These are phyloP conservation scores for Sprattus sprattus DNA, from an alignment of 2,113 vertebrate genomes.

Conservation along the genomic window DNA sequence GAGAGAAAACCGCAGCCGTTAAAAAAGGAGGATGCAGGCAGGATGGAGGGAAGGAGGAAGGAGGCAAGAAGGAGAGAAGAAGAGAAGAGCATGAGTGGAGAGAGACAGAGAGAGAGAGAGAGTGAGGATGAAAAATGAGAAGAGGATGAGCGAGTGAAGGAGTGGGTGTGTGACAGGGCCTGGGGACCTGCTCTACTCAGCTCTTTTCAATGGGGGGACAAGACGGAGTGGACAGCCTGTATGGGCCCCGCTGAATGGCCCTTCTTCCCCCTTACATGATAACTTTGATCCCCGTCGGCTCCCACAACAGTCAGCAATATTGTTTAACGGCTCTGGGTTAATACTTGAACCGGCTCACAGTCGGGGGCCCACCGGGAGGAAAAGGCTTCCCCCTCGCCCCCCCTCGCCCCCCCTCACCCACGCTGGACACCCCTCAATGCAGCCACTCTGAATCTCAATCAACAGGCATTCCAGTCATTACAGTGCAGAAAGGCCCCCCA, in stretches of 20 bases:
- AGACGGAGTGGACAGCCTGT: slow-evolving; percentile 77
- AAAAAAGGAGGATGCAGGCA: not conserved
- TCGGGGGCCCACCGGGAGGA: slow-evolving; percentile 32
- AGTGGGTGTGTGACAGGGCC: slow-evolving; percentile 69
- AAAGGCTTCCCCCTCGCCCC: not conserved
- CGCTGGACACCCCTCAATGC: not conserved
- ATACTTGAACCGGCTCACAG: slow-evolving; percentile 67
- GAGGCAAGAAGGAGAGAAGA: not conserved
- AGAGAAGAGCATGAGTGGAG: not conserved
- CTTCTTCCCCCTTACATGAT: slow-evolving; percentile 74
- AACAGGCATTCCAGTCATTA: slow-evolving; percentile 40
- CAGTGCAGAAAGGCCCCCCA: slow-evolving; percentile 19
- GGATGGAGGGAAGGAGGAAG: slow-evolving; percentile 35
- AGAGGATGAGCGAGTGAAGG: slow-evolving; percentile 59
- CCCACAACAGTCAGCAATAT: slow-evolving; percentile 78
- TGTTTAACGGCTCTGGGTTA: slow-evolving; percentile 73
- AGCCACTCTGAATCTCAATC: slow-evolving; percentile 47
- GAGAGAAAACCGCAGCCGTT: not conserved
- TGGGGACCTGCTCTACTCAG: slow-evolving; percentile 59
- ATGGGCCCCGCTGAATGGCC: slow-evolving; percentile 64
- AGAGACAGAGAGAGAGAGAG: slow-evolving; percentile 43
- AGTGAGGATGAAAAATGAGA: slow-evolving; percentile 59
- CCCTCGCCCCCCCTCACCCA: not conserved
- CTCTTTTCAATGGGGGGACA: slow-evolving; percentile 65
- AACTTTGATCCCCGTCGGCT: slow-evolving; percentile 77